Conservation (phyloP, 2,113 vertebrate species). For the Rana temporaria region DNA sequence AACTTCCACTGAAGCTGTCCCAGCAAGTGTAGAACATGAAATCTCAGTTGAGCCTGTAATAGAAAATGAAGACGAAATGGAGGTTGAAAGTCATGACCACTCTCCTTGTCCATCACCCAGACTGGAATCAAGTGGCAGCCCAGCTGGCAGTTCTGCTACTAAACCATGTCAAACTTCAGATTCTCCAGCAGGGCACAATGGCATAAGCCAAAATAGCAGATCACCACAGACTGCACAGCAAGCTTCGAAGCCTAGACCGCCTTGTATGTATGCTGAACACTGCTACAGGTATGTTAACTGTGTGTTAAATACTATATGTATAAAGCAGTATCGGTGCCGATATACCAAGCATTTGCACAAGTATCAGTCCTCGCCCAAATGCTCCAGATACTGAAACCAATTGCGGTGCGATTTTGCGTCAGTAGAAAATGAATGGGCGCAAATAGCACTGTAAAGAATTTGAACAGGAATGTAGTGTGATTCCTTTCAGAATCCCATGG, state of each 20-base stretch:
- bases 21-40: too few species aligned
- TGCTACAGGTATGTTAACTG: slow-evolving; percentile 76
- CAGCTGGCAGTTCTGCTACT: slow-evolving; percentile 53
- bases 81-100: not conserved
- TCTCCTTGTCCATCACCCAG: not conserved
- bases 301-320: too few species aligned
- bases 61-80: not conserved
- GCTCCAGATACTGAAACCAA: too few species aligned
- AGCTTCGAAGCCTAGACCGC: slow-evolving; percentile 64
- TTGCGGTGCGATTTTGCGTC: too few species aligned
- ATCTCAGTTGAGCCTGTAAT: not conserved
- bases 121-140: not conserved
- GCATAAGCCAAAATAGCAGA: slow-evolving; percentile 34
- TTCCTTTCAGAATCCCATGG: too few species aligned
- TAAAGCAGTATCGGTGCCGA: too few species aligned
- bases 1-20: not conserved
- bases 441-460: too few species aligned
- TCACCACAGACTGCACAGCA: slow-evolving; percentile 59
- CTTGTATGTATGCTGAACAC: slow-evolving; percentile 75
- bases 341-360: too few species aligned
- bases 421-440: too few species aligned
- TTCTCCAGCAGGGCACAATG: slow-evolving; percentile 24
- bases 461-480: too few species aligned
- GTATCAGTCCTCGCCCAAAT: too few species aligned
- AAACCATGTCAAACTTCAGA: slow-evolving; percentile 42